phyloP scores from a whole-genome alignment of 2,113 vertebrate genomes.

The Hippopotamus amphibius region DNA sequence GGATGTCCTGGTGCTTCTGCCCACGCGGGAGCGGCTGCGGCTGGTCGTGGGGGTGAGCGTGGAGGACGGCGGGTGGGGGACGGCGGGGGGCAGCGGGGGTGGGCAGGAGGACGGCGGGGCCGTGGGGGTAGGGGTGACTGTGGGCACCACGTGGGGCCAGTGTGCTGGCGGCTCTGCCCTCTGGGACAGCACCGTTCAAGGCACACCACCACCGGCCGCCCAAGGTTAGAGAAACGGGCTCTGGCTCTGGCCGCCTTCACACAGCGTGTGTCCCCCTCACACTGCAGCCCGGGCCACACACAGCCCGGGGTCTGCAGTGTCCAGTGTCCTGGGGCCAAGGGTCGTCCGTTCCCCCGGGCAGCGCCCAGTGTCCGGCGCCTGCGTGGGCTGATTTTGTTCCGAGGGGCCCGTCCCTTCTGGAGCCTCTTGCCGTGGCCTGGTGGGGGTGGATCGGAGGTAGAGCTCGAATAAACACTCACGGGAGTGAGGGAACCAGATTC shows the following conservation, averaged over 20 bases:
- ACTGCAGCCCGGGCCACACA: background rate
- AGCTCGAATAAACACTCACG: too few species aligned
- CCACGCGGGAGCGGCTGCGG: constrained; percentile 91
- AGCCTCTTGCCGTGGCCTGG: background rate
- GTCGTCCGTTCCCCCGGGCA: background rate
- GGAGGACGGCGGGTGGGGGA: background rate
- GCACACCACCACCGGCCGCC: background rate
- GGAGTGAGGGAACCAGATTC: background rate
- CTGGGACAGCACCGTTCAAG: accelerated
- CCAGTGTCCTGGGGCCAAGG: background rate
- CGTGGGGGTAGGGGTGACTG: too few species aligned
- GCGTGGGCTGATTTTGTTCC: background rate
- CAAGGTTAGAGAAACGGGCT: background rate
- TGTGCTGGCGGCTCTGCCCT: background rate
- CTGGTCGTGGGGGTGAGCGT: constrained; percentile 88
- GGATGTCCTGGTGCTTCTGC: constrained; percentile 91
- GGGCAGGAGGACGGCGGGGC: too few species aligned
- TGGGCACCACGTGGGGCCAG: background rate
- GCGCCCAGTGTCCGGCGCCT: background rate
- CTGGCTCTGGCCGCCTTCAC: background rate
- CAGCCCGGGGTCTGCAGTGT: background rate
- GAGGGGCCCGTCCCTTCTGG: background rate
- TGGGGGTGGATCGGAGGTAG: background rate
- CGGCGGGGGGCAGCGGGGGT: background rate
- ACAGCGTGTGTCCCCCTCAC: accelerated